Evolutionary conservation across 2,888 invertebrate genomes (phyloP).

Genomic region (Watsonalla cultraria): DNA sequence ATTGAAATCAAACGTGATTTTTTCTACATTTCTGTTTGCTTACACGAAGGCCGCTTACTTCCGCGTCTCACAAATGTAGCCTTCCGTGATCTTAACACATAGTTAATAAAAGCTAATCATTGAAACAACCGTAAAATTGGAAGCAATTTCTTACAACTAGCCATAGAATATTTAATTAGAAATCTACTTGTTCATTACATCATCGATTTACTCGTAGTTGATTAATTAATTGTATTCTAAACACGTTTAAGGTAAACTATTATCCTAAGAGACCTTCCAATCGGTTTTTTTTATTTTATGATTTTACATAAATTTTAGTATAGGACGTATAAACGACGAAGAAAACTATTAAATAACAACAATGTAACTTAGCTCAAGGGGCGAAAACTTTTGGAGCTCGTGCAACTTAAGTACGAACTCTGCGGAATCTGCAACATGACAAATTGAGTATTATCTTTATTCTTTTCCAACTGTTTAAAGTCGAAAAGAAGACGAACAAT

Average conservation of each 20-base stretch:
- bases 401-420: too few relatives aligned
- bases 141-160: slow-evolving; percentile 22
- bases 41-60: slow-evolving; percentile 36
- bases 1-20: slow-evolving; percentile 37
- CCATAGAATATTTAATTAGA: slow-evolving; percentile 14
- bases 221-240: background rate
- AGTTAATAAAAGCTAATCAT: slow-evolving; percentile 13
- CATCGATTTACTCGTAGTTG: background rate
- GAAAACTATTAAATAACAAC: too few relatives aligned
- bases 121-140: slow-evolving; percentile 12
- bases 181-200: slow-evolving; percentile 6
- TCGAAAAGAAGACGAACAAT: too few relatives aligned
- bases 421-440: too few relatives aligned
- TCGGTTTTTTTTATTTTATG: too few relatives aligned
- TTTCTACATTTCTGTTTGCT: slow-evolving; percentile 22
- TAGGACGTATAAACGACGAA: too few relatives aligned
- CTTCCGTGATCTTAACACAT: slow-evolving; percentile 31
- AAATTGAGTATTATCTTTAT: too few relatives aligned
- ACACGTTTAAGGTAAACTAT: background rate
- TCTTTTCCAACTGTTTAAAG: too few relatives aligned
- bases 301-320: too few relatives aligned
- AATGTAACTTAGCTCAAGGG: too few relatives aligned
- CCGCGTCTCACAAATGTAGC: slow-evolving; percentile 27
- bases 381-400: too few relatives aligned
- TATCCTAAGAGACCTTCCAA: too few relatives aligned